Evolutionary conservation across 2,113 vertebrate genomes (phyloP).

Genomic region (Perca fluviatilis): DNA sequence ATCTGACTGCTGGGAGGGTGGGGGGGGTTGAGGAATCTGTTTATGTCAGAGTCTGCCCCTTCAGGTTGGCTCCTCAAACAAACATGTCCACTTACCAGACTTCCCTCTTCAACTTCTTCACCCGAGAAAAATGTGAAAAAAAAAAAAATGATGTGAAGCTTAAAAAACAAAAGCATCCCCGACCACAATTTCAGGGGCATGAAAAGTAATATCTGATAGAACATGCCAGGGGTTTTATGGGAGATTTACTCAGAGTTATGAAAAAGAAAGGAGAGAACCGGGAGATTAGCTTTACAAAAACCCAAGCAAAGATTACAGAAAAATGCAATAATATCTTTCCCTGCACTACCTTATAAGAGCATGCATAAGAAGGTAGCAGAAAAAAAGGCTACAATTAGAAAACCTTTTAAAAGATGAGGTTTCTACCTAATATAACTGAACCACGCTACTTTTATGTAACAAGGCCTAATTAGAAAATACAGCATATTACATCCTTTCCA

Average conservation of each 20-base stretch:
- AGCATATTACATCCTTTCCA: constrained; percentile 1
- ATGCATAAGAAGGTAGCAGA: constrained; percentile 28
- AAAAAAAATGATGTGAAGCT: constrained; percentile 41
- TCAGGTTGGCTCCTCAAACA: constrained; percentile 61
- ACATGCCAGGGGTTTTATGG: constrained; percentile 76
- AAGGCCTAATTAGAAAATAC: background rate
- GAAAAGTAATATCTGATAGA: constrained; percentile 79
- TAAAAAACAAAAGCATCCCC: constrained; percentile 14
- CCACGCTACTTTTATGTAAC: constrained; percentile 17
- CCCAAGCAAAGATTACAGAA: constrained; percentile 75
- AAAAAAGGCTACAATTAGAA: constrained; percentile 35
- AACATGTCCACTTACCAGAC: constrained; percentile 67
- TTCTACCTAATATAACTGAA: constrained; percentile 3
- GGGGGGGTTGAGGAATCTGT: constrained; percentile 62
- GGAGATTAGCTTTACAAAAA: constrained; percentile 75
- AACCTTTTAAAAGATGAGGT: background rate
- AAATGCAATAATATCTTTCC: constrained; percentile 75
- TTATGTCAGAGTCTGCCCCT: constrained; percentile 52
- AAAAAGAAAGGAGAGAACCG: constrained; percentile 70
- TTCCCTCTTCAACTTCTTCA: constrained; percentile 23
- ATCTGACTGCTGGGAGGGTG: constrained; percentile 33
- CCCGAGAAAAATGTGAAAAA: constrained; percentile 55
- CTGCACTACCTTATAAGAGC: constrained; percentile 65
- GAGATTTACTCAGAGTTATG: constrained; percentile 80
- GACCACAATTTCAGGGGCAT: constrained; percentile 69